Percentiles rank a stretch among this genome's conserved stretches.
Conservation (phyloP, 2,113 vertebrate genomes). For the Salminus brasiliensis region DNA sequence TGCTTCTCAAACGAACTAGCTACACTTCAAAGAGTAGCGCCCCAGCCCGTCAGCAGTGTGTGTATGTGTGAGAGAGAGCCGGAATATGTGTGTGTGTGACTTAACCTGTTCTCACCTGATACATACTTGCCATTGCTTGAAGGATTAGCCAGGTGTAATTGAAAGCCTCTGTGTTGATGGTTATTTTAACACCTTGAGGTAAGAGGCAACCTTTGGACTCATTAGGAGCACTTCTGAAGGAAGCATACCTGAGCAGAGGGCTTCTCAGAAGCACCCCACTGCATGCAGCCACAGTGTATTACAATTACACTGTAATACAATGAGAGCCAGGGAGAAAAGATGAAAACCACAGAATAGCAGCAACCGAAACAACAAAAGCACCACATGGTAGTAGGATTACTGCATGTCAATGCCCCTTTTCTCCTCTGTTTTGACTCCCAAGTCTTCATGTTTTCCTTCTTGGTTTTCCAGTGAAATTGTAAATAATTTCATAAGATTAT, state of each 20-base stretch:
- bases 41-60: conserved; percentile 31
- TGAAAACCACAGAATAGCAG: conserved; percentile 34
- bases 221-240: conserved; percentile 39
- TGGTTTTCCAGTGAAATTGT: conserved; percentile 28
- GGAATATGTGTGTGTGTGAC: conserved; percentile 55
- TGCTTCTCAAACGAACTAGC: conserved; percentile 69
- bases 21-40: conserved; percentile 67
- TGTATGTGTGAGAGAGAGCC: conserved; percentile 24
- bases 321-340: conserved; percentile 31
- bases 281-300: conserved; percentile 30
- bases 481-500: conserved; percentile 49
- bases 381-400: conserved; percentile 37
- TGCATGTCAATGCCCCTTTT: conserved; percentile 18
- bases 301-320: conserved; percentile 46
- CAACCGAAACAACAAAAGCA: conserved; percentile 43
- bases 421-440: conserved; percentile 9
- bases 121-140: conserved; percentile 65
- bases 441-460: neutral
- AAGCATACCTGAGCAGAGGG: conserved; percentile 5
- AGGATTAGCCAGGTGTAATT: conserved; percentile 58
- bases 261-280: conserved; percentile 33
- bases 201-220: conserved; percentile 54
- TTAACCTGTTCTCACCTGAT: conserved; percentile 71
- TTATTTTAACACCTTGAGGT: conserved; percentile 57
- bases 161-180: conserved; percentile 48